phyloP scores from a whole-genome alignment of 2,113 vertebrate species.

The Cairina moschata region DNA sequence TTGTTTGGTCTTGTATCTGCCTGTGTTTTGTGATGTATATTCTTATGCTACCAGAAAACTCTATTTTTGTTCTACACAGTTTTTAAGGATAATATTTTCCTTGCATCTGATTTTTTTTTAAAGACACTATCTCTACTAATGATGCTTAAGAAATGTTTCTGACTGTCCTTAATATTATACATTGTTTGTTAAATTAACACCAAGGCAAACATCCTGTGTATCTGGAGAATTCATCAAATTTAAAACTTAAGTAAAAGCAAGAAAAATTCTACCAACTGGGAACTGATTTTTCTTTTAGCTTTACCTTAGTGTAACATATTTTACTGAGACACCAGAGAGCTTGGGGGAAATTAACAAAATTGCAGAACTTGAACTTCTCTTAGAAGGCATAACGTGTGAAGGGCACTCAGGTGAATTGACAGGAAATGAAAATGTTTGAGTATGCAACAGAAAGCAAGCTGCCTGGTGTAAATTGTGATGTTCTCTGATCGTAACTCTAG shows the following conservation, averaged over 20 bases:
- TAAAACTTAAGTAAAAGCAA: neutral
- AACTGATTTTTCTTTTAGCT: neutral
- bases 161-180: neutral
- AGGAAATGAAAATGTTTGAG: neutral
- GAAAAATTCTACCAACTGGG: neutral
- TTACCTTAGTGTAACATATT: neutral
- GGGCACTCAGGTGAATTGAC: neutral
- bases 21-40: neutral
- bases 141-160: neutral
- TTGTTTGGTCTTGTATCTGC: neutral
- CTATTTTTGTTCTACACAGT: neutral
- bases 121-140: neutral
- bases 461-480: neutral
- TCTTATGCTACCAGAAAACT: neutral
- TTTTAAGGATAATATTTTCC: neutral
- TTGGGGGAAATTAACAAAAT: accelerated
- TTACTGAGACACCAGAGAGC: neutral
- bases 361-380: neutral
- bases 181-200: neutral
- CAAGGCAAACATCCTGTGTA: neutral
- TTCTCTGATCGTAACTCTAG: neutral
- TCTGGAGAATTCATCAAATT: neutral
- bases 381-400: neutral
- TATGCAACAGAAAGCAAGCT: neutral
- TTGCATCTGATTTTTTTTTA: neutral